These are phyloP conservation scores for Thryonomys swinderianus DNA, from an alignment of 2,113 vertebrate genomes.

Conservation along the genomic window DNA sequence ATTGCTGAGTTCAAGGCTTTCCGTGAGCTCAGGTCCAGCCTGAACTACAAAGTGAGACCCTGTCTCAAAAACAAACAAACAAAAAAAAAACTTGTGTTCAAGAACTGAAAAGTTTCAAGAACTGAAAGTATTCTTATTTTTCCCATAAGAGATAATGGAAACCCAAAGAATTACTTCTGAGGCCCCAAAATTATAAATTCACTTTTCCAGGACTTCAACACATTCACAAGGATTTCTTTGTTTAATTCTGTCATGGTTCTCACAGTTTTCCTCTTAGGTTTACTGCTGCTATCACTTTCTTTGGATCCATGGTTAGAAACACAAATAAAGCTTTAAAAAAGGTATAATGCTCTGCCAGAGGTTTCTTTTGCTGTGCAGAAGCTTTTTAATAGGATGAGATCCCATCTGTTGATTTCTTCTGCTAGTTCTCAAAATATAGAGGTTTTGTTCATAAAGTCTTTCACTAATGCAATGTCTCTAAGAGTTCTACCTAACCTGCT, in stretches of 20 bases:
- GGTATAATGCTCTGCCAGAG: too few species aligned
- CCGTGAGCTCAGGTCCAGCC: too few species aligned
- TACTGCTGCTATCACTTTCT: background rate
- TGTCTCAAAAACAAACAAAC: too few species aligned
- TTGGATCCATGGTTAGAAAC: background rate
- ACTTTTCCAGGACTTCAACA: background rate
- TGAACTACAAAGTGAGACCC: too few species aligned
- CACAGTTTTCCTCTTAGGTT: background rate
- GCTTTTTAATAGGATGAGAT: too few species aligned
- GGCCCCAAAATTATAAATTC: background rate
- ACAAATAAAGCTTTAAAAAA: background rate
- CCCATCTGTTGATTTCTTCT: too few species aligned
- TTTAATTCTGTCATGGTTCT: background rate
- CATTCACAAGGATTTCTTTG: background rate
- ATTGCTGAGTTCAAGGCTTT: too few species aligned
- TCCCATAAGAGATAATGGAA: background rate
- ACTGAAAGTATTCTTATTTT: background rate
- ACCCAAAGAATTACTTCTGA: background rate
- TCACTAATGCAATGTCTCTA: too few species aligned
- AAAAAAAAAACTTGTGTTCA: background rate
- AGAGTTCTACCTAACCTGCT: too few species aligned
- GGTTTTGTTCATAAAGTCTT: too few species aligned
- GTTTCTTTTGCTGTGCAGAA: too few species aligned
- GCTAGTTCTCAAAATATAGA: too few species aligned
- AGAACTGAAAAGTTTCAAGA: background rate